Base-by-base conservation (phyloP, 2,888 invertebrate species). In the Drosophila picticornis region DNA sequence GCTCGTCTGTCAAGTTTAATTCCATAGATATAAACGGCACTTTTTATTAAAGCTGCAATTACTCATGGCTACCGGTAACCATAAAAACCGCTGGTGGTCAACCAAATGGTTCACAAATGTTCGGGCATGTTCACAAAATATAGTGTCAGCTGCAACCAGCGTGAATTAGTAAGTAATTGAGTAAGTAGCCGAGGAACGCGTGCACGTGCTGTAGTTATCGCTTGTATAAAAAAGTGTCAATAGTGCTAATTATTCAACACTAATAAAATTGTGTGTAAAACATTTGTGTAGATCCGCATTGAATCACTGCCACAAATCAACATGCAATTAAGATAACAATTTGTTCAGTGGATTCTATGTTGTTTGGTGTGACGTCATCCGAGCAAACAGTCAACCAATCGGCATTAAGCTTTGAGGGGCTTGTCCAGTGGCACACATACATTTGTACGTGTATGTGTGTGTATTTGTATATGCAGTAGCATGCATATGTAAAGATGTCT, bases 341-440 rank as follows among this genome's bases (percentile, higher is more conserved):
- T 51, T 55, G 48, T 46, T 52, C 11, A 13, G 16, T 59, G 38
- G 22, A 31, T 55, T 67, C 46, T 16, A n/a, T 43, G 46, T 31
- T 65, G 58, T 48, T 55, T 56, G 27, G 7, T 57, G 60, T 83
- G 81, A 74, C 75, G 88, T 76, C 79, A 81, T 57, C 25, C 50
- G 53, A 55, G 69, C 60, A 65, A 79, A 80, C 57, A 61, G 38
- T 46, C 46, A 53, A 69, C 88, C 85, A 88, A 88, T 85, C 72
- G 38, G 52, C 67, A 70, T 34, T 53, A 63, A 67, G 83, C 72
- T 72, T 60, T 48, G 16, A 81, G 85, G 89, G 85, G 85, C 85
- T 81, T 81, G 85, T 75, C 89, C 29, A 29, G 27, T 16, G 25
- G 11, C 60, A 68, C 52, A 32, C 22, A 31, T 16, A 0, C 7